Evolutionary conservation across 2,888 invertebrate species (phyloP), one percentile per base, ranked within the genome.

Genomic region (Petrolisthes cinctipes): DNA sequence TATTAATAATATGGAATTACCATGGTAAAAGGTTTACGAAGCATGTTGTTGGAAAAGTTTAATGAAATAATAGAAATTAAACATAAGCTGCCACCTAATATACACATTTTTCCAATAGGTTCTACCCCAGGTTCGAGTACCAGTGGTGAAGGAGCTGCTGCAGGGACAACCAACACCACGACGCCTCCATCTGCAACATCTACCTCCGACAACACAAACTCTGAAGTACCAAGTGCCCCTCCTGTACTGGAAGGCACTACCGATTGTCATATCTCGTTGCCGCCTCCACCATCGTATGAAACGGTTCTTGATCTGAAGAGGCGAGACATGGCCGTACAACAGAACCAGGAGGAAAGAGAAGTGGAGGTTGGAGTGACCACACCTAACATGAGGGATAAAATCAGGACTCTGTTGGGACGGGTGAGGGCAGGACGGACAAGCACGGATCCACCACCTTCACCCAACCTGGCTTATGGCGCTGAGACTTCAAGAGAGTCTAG

Each of bases 291-390:
- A 5, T 68, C 83, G 68, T 87, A 87, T 23, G 79, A 87, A 61
- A 87, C 83, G 86, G 83, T 87, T 17, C 80, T 87, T 57, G 86
- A 87, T 61, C 54, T 83, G 51, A 87, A 87, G 80, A 54, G 61
- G n/a, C 71, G 75, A 53, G 86, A 87, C 20, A 4, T 71, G 53
- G 51, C 83, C 56, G 4, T 83, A 7, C 14, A 54, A 5, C 57
- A 83, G 4, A 37, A 57, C 17, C 73, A 71, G 17, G 80, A 73
- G 20, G 66, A 73, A 0, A 57, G 56, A 57, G 83, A 78, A 23
- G 53, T 20, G 53, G 68, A 66, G 51, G 79, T 20, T 51, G 76
- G 37, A 14, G 57, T 14, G 56, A n/a, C 3, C 11, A 79, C 66
- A 53, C 20, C 11, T 7, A 73, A 51, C 7, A 80, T 73, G 11